Base-by-base conservation (phyloP, 2,113 vertebrate species). In the Pterocles gutturalis region DNA sequence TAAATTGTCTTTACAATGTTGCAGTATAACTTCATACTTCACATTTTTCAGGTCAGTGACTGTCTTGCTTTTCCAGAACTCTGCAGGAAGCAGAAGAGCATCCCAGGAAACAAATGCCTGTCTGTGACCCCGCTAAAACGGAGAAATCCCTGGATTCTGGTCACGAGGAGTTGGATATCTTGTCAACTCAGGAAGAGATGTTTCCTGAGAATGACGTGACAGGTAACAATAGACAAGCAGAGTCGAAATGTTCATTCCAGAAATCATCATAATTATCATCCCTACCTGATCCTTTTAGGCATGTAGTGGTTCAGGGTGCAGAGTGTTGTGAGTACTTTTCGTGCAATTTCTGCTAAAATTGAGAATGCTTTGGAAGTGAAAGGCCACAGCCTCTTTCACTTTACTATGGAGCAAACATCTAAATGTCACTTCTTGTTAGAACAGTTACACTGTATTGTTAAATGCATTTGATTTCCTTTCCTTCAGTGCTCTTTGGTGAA, bases 141-240 rank as follows among this genome's bases (percentile, higher is more conserved):
- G 93, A 96, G 79, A 89, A 96, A 29, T 46, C 75, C 11, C 26
- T 58, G 19, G 82, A 51, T 49, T 94, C 96, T 66, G 94, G 70
- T 85, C 90, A 76, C 3, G 94, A 98, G 70, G 98, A 98, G 51
- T 84, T 86, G 15, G 98, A 98, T 87, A 67, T 99, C 71, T 91
- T 98, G 73, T 99, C 99, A 61, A 99, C 98, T 34, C 99, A 99
- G 95, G 98, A 99, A 73, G 99, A 99, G 84, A 92, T 99, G 97
- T 99, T 99, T 94, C 98, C 99, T 3, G 98, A 98, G 87, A 97
- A 73, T 85, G 93, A 89, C 55, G 87, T 83, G 93, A 66, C 97
- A 98, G 98, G 98, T 98, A 97, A 93, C 19, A 46, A 12, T 3
- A 54, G 77, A 65, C 19, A 55, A 54, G 24, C 20, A 55, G 55